These are phyloP conservation scores for Rhagologus leucostigma DNA, from an alignment of 2,113 vertebrate genomes.

Conservation along the genomic window DNA sequence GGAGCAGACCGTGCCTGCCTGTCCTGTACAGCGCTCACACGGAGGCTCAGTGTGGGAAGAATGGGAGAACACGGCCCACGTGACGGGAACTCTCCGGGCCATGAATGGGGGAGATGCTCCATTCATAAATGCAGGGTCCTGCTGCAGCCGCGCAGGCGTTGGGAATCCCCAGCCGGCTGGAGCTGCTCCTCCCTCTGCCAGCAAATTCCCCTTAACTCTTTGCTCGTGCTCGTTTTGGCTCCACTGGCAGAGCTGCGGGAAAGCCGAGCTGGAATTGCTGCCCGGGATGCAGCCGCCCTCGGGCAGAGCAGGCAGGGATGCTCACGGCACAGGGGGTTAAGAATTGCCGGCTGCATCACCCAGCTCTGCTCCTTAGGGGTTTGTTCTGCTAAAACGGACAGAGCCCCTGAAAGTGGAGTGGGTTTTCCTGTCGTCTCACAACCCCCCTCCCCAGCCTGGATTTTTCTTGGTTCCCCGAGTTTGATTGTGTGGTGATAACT, in stretches of 20 bases:
- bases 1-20: fast-evolving
- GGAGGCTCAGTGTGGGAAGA: background rate
- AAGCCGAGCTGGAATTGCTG: background rate
- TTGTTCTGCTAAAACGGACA: background rate
- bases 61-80: background rate
- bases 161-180: background rate
- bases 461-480: background rate
- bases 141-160: background rate
- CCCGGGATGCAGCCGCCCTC: fast-evolving
- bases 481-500: background rate
- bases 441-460: background rate
- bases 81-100: constrained; percentile 27
- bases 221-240: background rate
- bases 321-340: fast-evolving
- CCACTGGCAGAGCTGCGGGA: fast-evolving
- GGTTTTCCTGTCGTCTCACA: background rate
- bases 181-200: constrained; percentile 44
- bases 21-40: fast-evolving
- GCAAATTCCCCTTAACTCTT: background rate
- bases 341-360: fast-evolving
- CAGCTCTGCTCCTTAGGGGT: background rate
- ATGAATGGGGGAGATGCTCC: constrained; percentile 66
- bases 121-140: constrained; percentile 45
- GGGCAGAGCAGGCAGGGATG: background rate
- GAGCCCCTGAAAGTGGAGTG: fast-evolving